These are phyloP conservation scores for Epinotia bilunana DNA, from an alignment of 2,888 invertebrate species.

Conservation along the genomic window DNA sequence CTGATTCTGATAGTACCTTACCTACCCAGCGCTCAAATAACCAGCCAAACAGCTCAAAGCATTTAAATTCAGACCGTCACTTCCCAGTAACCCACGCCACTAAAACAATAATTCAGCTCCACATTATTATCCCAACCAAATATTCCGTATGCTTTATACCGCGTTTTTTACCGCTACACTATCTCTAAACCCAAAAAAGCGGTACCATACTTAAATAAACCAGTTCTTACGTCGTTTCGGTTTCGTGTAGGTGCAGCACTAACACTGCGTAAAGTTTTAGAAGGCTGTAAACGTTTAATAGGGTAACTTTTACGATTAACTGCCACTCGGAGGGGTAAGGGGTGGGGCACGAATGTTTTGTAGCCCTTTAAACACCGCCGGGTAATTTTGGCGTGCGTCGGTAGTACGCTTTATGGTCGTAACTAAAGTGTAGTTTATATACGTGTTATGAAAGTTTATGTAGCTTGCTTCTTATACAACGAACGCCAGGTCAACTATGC, in stretches of 20 bases:
- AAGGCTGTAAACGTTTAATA: conserved; percentile 78
- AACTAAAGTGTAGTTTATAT: conserved; percentile 21
- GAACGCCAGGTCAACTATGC: too few relatives aligned
- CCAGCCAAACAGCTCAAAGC: conserved; percentile 8
- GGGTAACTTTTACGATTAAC: conserved; percentile 74
- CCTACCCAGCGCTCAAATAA: background rate
- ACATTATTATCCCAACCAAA: conserved; percentile 32
- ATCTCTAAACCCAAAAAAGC: background rate
- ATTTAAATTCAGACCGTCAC: conserved; percentile 20
- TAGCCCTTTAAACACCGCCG: conserved; percentile 43
- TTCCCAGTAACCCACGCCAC: conserved; percentile 30
- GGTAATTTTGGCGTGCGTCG: conserved; percentile 34
- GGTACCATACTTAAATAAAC: background rate
- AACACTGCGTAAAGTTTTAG: conserved; percentile 52
- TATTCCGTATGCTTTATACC: conserved; percentile 31
- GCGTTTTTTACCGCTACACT: conserved; percentile 25
- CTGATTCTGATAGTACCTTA: too few relatives aligned
- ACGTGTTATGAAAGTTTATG: conserved; percentile 1
- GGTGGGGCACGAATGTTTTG: conserved; percentile 56
- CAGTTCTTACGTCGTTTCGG: conserved; percentile 24
- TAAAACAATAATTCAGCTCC: conserved; percentile 33
- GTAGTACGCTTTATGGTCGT: conserved; percentile 21
- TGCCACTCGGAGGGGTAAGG: conserved; percentile 50
- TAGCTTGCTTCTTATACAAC: too few relatives aligned
- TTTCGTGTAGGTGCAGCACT: conserved; percentile 27